Evolutionary conservation across 1,140 invertebrate species (phyloP).

Genomic region (Diuraphis noxia): DNA sequence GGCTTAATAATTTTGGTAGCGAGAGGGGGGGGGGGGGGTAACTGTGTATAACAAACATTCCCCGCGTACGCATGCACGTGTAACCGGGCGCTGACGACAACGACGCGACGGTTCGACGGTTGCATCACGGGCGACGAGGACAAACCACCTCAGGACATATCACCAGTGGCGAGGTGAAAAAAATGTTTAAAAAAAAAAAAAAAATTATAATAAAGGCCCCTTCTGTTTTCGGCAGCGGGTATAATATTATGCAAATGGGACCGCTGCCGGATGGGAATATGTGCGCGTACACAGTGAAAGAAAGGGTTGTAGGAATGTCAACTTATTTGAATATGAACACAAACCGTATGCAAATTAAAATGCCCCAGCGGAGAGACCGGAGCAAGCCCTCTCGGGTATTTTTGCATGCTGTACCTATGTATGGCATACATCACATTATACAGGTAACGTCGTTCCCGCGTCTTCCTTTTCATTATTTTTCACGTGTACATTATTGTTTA

Average conservation of each 20-base stretch:
- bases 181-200: background rate
- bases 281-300: background rate
- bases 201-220: conserved; percentile 33
- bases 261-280: conserved; percentile 34
- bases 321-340: conserved; percentile 32
- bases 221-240: conserved; percentile 1
- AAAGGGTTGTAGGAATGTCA: conserved; percentile 40
- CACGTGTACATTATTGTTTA: conserved; percentile 15
- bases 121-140: conserved; percentile 31
- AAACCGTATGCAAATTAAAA: conserved; percentile 42
- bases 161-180: background rate
- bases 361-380: background rate
- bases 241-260: conserved; percentile 38
- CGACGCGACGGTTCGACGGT: too few species aligned
- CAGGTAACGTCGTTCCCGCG: conserved; percentile 16
- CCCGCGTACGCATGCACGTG: background rate
- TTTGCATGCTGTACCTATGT: background rate
- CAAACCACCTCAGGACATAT: conserved; percentile 35
- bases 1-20: background rate
- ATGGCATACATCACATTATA: background rate
- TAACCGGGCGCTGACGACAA: background rate
- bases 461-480: conserved; percentile 42
- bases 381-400: background rate
- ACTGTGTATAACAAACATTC: background rate
- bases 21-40: too few species aligned